A percentile compares a stretch with the other conserved stretches of the same genome.
Evolutionary conservation across 2,113 vertebrate species (phyloP).

Genomic region (Accipiter virgatus): DNA sequence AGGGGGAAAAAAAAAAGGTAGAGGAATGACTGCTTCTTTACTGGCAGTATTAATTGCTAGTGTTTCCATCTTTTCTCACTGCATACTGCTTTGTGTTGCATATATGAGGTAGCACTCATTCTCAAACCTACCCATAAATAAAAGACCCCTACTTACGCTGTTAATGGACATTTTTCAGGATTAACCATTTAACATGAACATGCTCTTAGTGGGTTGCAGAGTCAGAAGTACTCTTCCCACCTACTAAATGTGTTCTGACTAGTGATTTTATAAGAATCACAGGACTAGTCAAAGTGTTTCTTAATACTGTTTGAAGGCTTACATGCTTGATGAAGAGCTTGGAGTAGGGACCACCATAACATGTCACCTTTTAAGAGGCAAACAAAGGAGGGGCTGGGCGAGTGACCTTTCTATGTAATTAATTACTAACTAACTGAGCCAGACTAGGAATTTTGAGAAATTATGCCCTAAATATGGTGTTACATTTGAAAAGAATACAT

Average conservation of each 20-base stretch:
- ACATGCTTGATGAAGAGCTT: neutral
- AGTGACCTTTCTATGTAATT: neutral
- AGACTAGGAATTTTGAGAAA: neutral
- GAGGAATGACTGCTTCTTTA: neutral
- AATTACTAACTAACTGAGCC: conserved; percentile 3
- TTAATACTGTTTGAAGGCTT: neutral
- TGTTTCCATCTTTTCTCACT: neutral
- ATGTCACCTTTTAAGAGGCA: neutral
- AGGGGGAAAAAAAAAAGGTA: neutral
- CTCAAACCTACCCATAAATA: neutral
- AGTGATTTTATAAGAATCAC: neutral
- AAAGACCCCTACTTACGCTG: neutral
- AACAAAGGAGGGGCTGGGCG: neutral
- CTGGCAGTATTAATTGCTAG: neutral
- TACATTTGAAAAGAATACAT: neutral
- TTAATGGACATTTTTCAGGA: neutral
- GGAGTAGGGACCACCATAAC: neutral
- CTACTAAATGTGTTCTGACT: neutral
- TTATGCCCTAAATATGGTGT: neutral
- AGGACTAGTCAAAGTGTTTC: neutral
- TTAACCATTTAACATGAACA: neutral
- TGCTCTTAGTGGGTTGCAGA: neutral
- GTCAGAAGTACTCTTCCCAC: neutral
- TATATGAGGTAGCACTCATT: neutral
- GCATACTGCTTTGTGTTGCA: neutral